Base-by-base conservation (phyloP, 2,797 vertebrate species). In the Calcarius lapponicus region DNA sequence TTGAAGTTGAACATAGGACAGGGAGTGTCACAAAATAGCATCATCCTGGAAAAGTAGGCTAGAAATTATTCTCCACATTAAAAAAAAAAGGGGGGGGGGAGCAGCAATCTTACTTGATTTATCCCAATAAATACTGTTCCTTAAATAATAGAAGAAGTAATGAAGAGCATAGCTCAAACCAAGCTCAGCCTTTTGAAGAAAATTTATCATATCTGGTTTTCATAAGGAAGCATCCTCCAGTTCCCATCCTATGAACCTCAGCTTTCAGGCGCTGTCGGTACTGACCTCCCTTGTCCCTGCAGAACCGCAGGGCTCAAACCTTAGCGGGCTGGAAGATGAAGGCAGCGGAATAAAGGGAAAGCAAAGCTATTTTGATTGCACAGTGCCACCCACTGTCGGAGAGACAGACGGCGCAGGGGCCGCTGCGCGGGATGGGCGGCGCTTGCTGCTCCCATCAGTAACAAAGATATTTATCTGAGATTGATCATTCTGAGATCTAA, bases 331-430 rank as follows among this genome's bases (percentile, higher is more conserved):
- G 47, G 29, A 32, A 50, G 34, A 17, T 0, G 6, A 13, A 40
- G 13, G 17, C 3, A 16, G 32, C 1, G 65, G 48, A 19, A 36
- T 42, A 4, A 38, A 6, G 4, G 1, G 7, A 28, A 47, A 70
- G 58, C 17, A 7, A 50, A 70, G 54, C 54, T 78, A 29, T 79
- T 26, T 31, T 65, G 79, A 88, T 79, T 89, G 20, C 80, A 93
- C 20, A 95, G 95, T 85, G 93, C 97, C 98, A 91, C 95, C 94
- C 75, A 25, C 95, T 89, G 98, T 88, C 25, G 2, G 51, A 29
- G 3, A 53, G 26, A 53, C 89, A 84, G 72, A 91, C 43, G n/a
- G 92, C 83, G 51, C 10, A 28, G 28, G 17, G 15, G 28, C 56
- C 1, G 10, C 80, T 22, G 22, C 12, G 18, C 29, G 13, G 21